Evolutionary conservation across 2,888 invertebrate genomes (phyloP), one percentile per base, ranked within the genome.

Genomic region (Steinernema hermaphroditum): DNA sequence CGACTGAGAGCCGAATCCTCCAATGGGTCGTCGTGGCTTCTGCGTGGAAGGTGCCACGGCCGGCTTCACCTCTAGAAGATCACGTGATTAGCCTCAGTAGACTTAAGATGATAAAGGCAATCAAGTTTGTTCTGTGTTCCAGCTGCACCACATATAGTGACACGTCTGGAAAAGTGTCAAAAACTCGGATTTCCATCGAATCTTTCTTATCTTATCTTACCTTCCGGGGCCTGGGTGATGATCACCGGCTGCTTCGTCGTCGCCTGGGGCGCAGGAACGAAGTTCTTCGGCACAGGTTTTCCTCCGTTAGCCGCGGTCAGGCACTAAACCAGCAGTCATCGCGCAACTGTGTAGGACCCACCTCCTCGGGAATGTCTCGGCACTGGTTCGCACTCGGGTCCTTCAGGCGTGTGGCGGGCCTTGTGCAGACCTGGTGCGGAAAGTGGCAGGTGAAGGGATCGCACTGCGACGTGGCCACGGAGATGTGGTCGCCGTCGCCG

Each of bases 251-350:
- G 22, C 27, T 27, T 72, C 29, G 34, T 70, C 19, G 44, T 72
- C 16, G 73, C 16, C n/a, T 72, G 73, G 0, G 73, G 71, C 19
- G 71, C 72, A 1, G 73, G 72, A 12, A 72, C 24, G 22, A 72
- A 71, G 19, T 72, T 49, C 9, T 34, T 29, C 29, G 73, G 24
- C 9, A 83, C 69, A 16, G 82, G 80, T 14, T 76, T 74, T 2
- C 85, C 85, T 46, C 81, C 85, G 73, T 85, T 85, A 1, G 85
- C 85, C 8, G 85, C 83, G 46, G 82, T 84, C 9, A 84, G 22
- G 73, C 85, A 85, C 82, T 85, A 70, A 75, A 82, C 71, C 19
- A 68, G 37, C 9, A 14, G 2, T 22, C 1, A 32, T n/a, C n/a
- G n/a, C n/a, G n/a, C 12, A 50, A 8, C 62, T 44, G 29, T 16